Evolutionary conservation across 1,140 invertebrate genomes (phyloP), one percentile per base, ranked within the genome.

Genomic region (Trinorchestia longiramus): DNA sequence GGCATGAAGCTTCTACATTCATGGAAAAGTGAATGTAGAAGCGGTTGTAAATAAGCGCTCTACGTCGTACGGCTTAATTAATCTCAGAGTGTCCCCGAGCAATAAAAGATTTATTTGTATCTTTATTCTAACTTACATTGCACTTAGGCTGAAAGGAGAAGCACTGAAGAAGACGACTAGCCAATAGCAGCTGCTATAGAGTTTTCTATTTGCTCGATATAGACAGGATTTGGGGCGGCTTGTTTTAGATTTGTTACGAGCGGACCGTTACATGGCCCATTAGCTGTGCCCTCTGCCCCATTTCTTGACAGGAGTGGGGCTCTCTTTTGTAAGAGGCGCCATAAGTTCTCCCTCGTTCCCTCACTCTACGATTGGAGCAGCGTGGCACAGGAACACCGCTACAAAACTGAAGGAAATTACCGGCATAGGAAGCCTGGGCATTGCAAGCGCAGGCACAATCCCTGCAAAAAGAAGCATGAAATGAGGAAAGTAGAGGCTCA

Each of bases 201-300:
- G 88, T 42, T 90, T 90, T 90, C 88, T 28, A 90, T 90, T 90
- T 43, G 88, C 88, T 36, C 41, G 41, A 90, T 41, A 36, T 90
- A 19, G 88, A 42, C 41, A 28, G 88, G 88, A 90, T 43, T 90
- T 90, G 41, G n/a, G 42, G 88, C 88, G 88, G 88, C 88, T 42
- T 90, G 88, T 90, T 90, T 90, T 42, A 43, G 88, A 90, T 43
- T 90, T 90, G 88, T 90, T 90, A 90, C 88, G 88, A 90, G 88
- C 6, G 88, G 88, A 15, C n/a, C 41, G 88, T 90, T 90, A 90
- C 88, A 90, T 90, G 88, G 41, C n/a, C 88, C 88, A 90, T 90
- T 90, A 90, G 88, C 88, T 90, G 88, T 90, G 88, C 88, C 88
- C 88, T 90, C 28, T 90, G 88, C 88, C 88, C 88, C 88, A 90